Base-by-base conservation (phyloP, 2,113 vertebrate genomes). In the Crotalus horridus region DNA sequence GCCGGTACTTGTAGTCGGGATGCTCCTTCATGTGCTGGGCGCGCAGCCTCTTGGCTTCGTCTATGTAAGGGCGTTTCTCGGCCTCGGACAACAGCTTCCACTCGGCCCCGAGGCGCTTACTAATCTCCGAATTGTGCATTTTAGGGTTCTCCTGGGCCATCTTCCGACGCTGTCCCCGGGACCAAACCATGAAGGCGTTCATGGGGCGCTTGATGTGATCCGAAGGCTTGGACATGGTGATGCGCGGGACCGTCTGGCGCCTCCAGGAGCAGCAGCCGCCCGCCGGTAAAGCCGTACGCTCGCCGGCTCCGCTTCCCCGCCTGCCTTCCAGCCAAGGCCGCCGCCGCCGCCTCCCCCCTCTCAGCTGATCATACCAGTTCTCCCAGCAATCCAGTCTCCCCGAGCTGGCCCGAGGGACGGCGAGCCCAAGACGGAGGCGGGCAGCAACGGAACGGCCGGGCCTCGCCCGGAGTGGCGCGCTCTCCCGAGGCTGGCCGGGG, bases 111-210 rank as follows among this genome's bases (percentile, higher is more conserved):
- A 99, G 98, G 92, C 99, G 97, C 96, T 99, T 99, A 97, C 99
- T 99, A 96, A 99, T 99, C 97, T 99, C 99, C 61, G 99, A 99
- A 97, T 99, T 99, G 98, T 99, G 99, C 99, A 99, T 99, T 96
- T 99, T 99, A 95, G 99, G 99, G 94, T 99, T 99, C 95, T 99
- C 99, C 97, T 99, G 99, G 94, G 99, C 99, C 99, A 99, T 99
- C 98, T 99, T 99, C 95, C 99, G 98, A 96, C 99, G 97, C 97
- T 99, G 99, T 95, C 99, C 99, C 93, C 99, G 98, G 96, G 99
- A 99, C 99, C 99, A 99, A 11, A 99, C 99, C 99, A 99, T 99
- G 98, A 99, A 99, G 93, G 99, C 99, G 96, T 99, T 99, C 99
- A 99, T 99, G 97, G 99, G 99, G 97, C 99, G 98, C 97, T 99